These are phyloP conservation scores for Thyatira batis DNA, from an alignment of 2,888 invertebrate species.

Conservation along the genomic window DNA sequence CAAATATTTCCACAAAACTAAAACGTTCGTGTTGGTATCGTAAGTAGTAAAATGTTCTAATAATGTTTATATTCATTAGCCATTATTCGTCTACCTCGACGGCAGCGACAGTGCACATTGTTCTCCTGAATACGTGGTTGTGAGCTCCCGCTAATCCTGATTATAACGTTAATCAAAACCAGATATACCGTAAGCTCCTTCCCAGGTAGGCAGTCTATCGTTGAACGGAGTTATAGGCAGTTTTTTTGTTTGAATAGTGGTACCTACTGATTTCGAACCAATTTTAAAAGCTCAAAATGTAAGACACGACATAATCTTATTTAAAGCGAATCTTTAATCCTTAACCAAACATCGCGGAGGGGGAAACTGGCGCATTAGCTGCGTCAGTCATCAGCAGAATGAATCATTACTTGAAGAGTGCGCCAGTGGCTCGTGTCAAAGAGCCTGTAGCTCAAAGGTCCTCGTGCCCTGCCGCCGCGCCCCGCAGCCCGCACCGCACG, in stretches of 20 bases:
- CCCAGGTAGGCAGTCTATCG: neutral
- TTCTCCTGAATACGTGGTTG: neutral
- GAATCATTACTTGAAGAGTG: constrained; percentile 82
- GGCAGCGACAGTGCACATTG: neutral
- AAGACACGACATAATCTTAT: constrained; percentile 48
- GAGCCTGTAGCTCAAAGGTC: constrained; percentile 79
- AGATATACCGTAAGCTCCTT: constrained; percentile 4
- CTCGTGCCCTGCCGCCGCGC: constrained; percentile 51
- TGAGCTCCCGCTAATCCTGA: constrained; percentile 10
- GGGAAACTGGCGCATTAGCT: constrained; percentile 74
- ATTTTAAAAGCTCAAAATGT: constrained; percentile 23
- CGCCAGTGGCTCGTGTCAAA: constrained; percentile 81
- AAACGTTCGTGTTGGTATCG: neutral
- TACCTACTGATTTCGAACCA: neutral
- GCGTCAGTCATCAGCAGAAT: constrained; percentile 81
- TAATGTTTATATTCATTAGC: neutral
- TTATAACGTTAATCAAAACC: constrained; percentile 9
- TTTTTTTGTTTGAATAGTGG: constrained; percentile 1
- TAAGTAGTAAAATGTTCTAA: neutral
- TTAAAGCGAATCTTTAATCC: constrained; percentile 59
- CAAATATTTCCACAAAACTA: neutral
- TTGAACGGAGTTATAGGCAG: neutral
- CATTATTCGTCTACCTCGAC: neutral
- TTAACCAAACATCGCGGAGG: constrained; percentile 61
- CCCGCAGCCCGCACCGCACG: constrained; percentile 34